phyloP scores from a whole-genome alignment of 2,888 invertebrate genomes.

The Didymodactylos carnosus region DNA sequence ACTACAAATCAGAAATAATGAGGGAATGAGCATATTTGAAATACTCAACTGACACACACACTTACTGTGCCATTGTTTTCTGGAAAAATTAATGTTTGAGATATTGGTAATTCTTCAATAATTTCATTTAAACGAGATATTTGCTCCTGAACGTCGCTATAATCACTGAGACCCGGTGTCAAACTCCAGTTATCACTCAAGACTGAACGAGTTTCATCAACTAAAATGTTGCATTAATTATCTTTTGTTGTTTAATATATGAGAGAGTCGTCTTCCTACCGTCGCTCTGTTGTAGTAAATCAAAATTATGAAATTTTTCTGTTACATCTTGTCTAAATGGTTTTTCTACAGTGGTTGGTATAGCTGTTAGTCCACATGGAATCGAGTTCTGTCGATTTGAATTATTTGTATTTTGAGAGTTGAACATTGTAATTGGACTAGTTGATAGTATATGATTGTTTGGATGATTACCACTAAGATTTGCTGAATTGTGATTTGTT shows the following conservation, averaged over 20 bases:
- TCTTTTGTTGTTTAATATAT: too few species aligned
- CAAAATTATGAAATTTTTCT: conserved; percentile 94
- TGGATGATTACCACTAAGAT: too few species aligned
- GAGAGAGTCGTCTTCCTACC: not conserved
- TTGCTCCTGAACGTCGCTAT: conserved; percentile 74
- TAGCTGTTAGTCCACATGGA: conserved; percentile 20
- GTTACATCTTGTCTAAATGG: conserved; percentile 82
- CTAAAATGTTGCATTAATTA: conserved; percentile 41
- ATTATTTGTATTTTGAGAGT: not conserved
- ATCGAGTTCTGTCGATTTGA: too few species aligned
- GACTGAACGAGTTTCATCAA: conserved; percentile 83
- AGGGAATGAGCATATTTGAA: too few species aligned
- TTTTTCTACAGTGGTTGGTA: conserved; percentile 41
- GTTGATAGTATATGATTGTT: not conserved
- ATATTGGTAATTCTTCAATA: not conserved
- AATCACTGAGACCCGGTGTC: conserved; percentile 75
- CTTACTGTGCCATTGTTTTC: not conserved
- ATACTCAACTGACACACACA: too few species aligned
- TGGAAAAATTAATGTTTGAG: too few species aligned
- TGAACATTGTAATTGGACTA: not conserved
- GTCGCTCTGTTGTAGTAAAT: conserved; percentile 46
- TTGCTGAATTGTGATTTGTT: not conserved
- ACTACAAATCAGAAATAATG: too few species aligned
- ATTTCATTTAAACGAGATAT: conserved; percentile 9
- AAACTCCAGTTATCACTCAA: conserved; percentile 96